Conservation (phyloP, 2,888 invertebrate species). For the Pterobdella sp. region DNA sequence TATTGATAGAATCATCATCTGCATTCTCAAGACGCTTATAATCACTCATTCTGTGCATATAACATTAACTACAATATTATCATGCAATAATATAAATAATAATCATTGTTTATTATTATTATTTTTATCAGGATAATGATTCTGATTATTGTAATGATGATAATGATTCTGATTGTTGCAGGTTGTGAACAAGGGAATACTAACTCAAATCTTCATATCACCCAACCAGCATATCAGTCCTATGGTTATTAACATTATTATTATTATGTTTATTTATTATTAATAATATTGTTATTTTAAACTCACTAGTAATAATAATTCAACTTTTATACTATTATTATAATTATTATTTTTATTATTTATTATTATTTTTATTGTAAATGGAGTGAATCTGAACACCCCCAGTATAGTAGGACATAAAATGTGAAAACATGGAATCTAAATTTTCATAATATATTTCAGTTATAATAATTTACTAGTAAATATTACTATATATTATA, state of each 20-base stretch:
- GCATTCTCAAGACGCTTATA: too few relatives aligned
- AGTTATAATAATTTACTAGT: too few relatives aligned
- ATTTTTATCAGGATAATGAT: conserved; percentile 8
- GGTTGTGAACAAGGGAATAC: conserved; percentile 79
- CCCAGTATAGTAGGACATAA: not conserved
- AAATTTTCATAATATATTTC: too few relatives aligned
- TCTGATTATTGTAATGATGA: not conserved
- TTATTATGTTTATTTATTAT: not conserved
- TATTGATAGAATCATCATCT: too few relatives aligned
- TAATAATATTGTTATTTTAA: not conserved
- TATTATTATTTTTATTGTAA: too few relatives aligned
- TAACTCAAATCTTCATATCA: conserved; percentile 81
- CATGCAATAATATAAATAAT: too few relatives aligned
- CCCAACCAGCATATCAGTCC: conserved; percentile 51
- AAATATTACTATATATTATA: too few relatives aligned
- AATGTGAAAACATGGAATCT: not conserved
- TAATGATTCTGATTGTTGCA: not conserved
- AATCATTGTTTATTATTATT: too few relatives aligned
- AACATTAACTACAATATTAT: too few relatives aligned
- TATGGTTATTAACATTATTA: not conserved
- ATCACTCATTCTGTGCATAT: too few relatives aligned
- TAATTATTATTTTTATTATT: not conserved
- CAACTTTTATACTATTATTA: not conserved
- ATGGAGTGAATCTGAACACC: not conserved
- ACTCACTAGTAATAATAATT: not conserved